phyloP scores from a whole-genome alignment of 2,113 vertebrate species.

The Albula goreensis region DNA sequence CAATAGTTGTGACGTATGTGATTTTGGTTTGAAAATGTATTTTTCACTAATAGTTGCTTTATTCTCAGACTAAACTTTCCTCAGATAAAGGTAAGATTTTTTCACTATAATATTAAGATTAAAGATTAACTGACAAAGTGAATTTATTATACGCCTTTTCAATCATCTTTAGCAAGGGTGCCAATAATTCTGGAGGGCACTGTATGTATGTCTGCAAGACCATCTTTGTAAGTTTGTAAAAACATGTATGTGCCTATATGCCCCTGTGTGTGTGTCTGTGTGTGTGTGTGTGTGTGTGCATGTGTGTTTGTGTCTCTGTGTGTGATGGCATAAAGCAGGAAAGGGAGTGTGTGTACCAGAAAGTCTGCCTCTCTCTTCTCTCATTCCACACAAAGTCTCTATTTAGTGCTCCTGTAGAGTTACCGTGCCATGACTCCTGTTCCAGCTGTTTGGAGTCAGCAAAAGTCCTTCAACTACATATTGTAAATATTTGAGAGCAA shows the following conservation, averaged over 20 bases:
- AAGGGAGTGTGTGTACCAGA: background rate
- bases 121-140: too few species aligned
- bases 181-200: too few species aligned
- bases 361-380: background rate
- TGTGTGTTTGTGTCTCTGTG: background rate
- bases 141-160: too few species aligned
- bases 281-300: background rate
- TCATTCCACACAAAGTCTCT: conserved; percentile 36
- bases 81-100: too few species aligned
- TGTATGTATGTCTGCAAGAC: background rate
- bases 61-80: too few species aligned
- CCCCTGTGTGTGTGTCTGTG: background rate
- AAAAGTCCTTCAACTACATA: conserved; percentile 35
- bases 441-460: conserved; percentile 50
- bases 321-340: too few species aligned
- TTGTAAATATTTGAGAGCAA: conserved; percentile 47
- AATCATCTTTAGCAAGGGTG: too few species aligned
- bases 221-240: background rate
- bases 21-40: too few species aligned
- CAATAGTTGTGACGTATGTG: too few species aligned
- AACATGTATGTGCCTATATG: background rate
- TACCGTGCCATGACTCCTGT: conserved; percentile 33
- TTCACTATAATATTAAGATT: too few species aligned
- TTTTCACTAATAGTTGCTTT: too few species aligned
- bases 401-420: conserved; percentile 43